Evolutionary conservation across 2,888 invertebrate genomes (phyloP).

Genomic region (Gryllus longicercus): DNA sequence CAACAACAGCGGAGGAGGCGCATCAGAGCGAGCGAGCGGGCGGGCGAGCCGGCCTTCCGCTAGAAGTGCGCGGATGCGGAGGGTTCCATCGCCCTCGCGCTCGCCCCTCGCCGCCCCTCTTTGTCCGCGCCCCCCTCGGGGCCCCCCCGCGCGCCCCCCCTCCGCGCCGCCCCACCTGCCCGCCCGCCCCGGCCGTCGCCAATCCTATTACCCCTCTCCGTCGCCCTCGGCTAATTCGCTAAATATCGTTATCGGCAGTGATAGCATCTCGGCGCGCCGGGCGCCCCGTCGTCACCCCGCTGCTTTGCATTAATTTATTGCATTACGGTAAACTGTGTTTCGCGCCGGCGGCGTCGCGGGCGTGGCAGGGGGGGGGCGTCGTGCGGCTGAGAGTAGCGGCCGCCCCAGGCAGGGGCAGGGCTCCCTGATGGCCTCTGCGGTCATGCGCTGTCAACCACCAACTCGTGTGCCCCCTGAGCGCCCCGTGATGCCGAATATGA

Average conservation of each 20-base stretch:
- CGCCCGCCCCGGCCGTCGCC: not conserved
- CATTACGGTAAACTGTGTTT: slow-evolving; percentile 10
- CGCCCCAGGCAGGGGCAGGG: not conserved
- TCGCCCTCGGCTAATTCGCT: not conserved
- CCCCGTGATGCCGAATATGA: no score
- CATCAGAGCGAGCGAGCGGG: no score
- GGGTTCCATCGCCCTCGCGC: not conserved
- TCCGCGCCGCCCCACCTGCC: not conserved
- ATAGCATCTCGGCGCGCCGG: not conserved
- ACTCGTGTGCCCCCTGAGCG: no score
- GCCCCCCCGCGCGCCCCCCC: not conserved
- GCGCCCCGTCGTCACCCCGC: not conserved
- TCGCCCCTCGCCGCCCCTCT: not conserved
- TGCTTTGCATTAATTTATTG: slow-evolving; percentile 10
- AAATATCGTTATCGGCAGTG: slow-evolving; percentile 1
- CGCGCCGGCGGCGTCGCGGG: not conserved
- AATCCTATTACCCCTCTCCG: not conserved
- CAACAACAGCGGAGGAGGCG: no score
- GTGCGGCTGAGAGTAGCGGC: not conserved
- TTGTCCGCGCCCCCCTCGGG: not conserved
- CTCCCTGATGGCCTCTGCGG: not conserved
- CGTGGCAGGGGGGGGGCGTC: not conserved
- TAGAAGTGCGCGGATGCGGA: no score
- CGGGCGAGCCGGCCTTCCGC: no score
- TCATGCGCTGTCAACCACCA: not conserved